Base-by-base conservation (phyloP, 2,888 invertebrate species). In the Ophion costatus region DNA sequence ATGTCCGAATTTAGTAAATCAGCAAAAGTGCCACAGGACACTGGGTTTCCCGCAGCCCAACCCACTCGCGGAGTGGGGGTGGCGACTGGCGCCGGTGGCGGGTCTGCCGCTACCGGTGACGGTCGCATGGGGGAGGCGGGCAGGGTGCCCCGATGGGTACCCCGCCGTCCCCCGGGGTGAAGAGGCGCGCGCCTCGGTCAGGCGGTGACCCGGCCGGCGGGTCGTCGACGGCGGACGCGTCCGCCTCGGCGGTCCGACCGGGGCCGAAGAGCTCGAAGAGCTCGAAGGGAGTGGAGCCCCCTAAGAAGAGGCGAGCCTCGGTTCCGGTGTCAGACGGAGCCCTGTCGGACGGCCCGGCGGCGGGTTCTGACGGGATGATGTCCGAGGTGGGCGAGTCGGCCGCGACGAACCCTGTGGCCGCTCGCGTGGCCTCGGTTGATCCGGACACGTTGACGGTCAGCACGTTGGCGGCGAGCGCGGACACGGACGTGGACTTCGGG, bases 21-120 rank as follows among this genome's bases (percentile, higher is more conserved):
- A 0, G 0, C 0, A 66, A 66, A 66, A 33, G 66, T 66, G 66
- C 7, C 38, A 14, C 11, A 1, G 66, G 66, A 66, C 66, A 38
- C 6, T 38, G 66, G 5, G 66, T n/a, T 66, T n/a, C 66, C 66
- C 66, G n/a, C 66, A 33, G 42, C 66, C n/a, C 66, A 66, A 38
- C 38, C 66, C 66, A n/a, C n/a, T n/a, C n/a, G n/a, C n/a, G n/a
- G n/a, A n/a, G n/a, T n/a, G n/a, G n/a, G n/a, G n/a, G n/a, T n/a
- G n/a, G n/a, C n/a, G n/a, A n/a, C n/a, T n/a, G n/a, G n/a, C n/a
- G n/a, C n/a, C n/a, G n/a, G n/a, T n/a, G n/a, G n/a, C n/a, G n/a
- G n/a, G n/a, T n/a, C n/a, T n/a, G n/a, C n/a, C n/a, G n/a, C n/a
- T n/a, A n/a, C n/a, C n/a, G n/a, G n/a, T n/a, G n/a, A n/a, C n/a